Evolutionary conservation across 2,797 vertebrate species (phyloP), one percentile per base, ranked within the genome.

Genomic region (Lemur catta): DNA sequence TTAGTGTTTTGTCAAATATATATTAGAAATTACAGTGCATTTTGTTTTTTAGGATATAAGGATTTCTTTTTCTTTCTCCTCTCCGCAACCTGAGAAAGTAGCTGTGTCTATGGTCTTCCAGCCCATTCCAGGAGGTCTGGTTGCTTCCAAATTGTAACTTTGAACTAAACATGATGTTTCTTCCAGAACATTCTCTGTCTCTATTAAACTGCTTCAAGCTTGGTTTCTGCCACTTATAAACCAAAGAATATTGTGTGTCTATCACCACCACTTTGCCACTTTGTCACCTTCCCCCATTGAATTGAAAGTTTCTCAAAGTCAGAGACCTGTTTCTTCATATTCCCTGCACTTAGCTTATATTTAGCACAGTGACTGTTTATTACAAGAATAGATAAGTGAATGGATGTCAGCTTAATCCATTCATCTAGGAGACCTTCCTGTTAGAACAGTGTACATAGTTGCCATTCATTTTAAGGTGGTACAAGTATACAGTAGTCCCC

Each of bases 41-140:
- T 89, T 75, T 48, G 50, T 33, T 57, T 85, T 88, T 86, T 89
- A 81, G n/a, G n/a, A 74, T 65, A 24, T n/a, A 93, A 92, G 18
- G 1, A 43, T 69, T 84, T 82, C 9, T 35, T 76, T 46, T 69
- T 8, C 38, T 75, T 50, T 81, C 4, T 63, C 15, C 5, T 22
- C 6, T 10, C 41, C 18, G 30, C 6, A 46, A 35, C 2, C 7
- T 24, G 1, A 65, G 28, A 78, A 48, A 50, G 24, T 38, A 89
- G 18, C 12, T 80, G 18, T 63, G 13, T 91, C 57, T 72, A 1
- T 30, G 28, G 38, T 67, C 33, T 79, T 78, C 4, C 10, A 20
- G 48, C 4, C 14, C 14, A 50, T 59, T 15, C 22, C 15, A 46
- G 18, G 1, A 12, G 1, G 3, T 63, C 50, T 76, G 35, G 28